A percentile compares a stretch with the other conserved stretches of the same genome.
These are phyloP conservation scores for Cecropterus lyciades DNA, from an alignment of 1,140 invertebrate genomes.

Conservation along the genomic window DNA sequence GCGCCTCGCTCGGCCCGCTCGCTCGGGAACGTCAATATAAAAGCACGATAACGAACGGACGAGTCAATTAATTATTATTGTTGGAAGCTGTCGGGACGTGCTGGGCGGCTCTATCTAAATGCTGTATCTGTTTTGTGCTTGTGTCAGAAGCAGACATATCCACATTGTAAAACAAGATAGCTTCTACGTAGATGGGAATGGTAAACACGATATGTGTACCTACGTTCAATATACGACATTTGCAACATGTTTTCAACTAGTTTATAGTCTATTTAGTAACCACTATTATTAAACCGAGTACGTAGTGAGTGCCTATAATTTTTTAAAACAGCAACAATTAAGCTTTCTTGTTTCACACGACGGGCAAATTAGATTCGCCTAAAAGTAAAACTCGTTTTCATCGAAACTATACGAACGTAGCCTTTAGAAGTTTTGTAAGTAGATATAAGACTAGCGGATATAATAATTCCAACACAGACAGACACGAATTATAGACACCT, in stretches of 20 bases:
- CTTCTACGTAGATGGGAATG: not conserved
- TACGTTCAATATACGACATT: not conserved
- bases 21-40: slow-evolving; percentile 83
- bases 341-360: too few species aligned
- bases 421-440: too few species aligned
- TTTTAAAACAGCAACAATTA: too few species aligned
- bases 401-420: too few species aligned
- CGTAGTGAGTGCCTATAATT: too few species aligned
- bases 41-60: slow-evolving; percentile 84
- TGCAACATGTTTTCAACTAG: not conserved
- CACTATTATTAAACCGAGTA: too few species aligned
- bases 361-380: too few species aligned
- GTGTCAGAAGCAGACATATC: slow-evolving; percentile 51
- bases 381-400: too few species aligned
- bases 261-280: too few species aligned
- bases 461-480: too few species aligned
- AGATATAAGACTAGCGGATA: too few species aligned
- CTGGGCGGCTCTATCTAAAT: slow-evolving; percentile 69
- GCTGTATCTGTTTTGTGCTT: slow-evolving; percentile 64
- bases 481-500: too few species aligned
- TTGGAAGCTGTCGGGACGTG: slow-evolving; percentile 80
- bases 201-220: slow-evolving; percentile 1
- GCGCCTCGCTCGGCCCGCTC: slow-evolving; percentile 76
- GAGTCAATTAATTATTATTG: slow-evolving; percentile 84
- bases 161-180: slow-evolving; percentile 50